A percentile compares a stretch with the other conserved stretches of the same genome.
These are phyloP conservation scores for Diachasma alloeum DNA, from an alignment of 1,140 invertebrate species.

Conservation along the genomic window DNA sequence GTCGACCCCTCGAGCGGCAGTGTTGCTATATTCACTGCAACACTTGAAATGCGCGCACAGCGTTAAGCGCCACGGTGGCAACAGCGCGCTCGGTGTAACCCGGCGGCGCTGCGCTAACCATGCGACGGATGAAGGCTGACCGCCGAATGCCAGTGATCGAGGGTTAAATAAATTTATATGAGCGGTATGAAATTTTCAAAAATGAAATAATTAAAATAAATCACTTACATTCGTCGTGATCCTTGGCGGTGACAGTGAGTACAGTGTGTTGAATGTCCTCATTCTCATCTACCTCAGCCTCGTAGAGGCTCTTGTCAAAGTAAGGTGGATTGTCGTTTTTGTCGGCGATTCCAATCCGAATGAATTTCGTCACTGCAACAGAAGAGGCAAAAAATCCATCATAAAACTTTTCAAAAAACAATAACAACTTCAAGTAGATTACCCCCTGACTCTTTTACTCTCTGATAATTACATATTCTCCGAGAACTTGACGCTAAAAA, in stretches of 20 bases:
- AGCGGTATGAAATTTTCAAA: no score
- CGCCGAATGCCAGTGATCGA: no score
- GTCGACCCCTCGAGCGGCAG: no score
- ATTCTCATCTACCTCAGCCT: constrained; percentile 97
- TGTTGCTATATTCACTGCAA: no score
- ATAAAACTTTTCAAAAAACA: not conserved
- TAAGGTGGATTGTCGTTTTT: constrained; percentile 98
- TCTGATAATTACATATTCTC: not conserved
- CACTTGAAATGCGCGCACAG: no score
- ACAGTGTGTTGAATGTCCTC: constrained; percentile 97
- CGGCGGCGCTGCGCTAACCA: no score
- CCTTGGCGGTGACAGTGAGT: constrained; percentile 96
- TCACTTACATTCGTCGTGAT: constrained; percentile 95
- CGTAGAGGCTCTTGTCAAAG: constrained; percentile 95
- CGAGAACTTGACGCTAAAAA: not conserved
- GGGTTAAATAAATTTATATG: no score
- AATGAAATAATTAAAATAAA: not conserved
- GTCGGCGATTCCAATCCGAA: constrained; percentile 89
- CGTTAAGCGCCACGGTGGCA: no score
- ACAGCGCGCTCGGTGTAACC: no score
- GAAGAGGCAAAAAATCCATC: constrained; percentile 22
- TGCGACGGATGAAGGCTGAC: no score
- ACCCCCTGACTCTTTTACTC: not conserved
- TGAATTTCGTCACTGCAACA: constrained; percentile 88
- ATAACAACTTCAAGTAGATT: not conserved